Evolutionary conservation across 2,888 invertebrate genomes (phyloP).

Genomic region (Callosobruchus maculatus): DNA sequence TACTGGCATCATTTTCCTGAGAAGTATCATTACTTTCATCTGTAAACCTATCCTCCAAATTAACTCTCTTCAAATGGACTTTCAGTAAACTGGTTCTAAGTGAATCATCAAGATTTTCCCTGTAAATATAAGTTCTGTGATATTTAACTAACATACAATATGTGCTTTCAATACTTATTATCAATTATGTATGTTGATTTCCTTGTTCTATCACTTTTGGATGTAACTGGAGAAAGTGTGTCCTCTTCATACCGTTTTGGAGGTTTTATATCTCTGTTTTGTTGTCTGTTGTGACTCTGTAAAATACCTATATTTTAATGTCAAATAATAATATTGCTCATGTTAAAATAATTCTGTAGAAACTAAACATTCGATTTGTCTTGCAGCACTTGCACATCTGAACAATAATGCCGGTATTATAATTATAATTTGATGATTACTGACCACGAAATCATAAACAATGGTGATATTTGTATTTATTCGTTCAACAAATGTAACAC

Average conservation of each 20-base stretch:
- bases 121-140: slow-evolving; percentile 2
- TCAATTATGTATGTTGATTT: slow-evolving; percentile 1
- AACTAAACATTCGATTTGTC: no score
- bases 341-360: no score
- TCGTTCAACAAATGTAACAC: no score
- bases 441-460: no score
- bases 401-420: no score
- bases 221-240: background rate
- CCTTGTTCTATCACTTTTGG: slow-evolving; percentile 1
- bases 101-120: slow-evolving; percentile 8
- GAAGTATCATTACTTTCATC: background rate
- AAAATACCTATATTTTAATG: no score
- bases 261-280: background rate
- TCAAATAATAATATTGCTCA: no score
- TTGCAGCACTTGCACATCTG: no score
- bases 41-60: background rate
- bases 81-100: slow-evolving; percentile 3
- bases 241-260: slow-evolving; percentile 10
- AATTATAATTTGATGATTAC: no score
- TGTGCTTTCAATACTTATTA: background rate
- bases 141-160: background rate
- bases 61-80: slow-evolving; percentile 2
- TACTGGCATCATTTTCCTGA: no score
- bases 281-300: no score
- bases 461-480: no score